These are phyloP conservation scores for Myxocyprinus asiaticus DNA, from an alignment of 2,113 vertebrate species.

Conservation along the genomic window DNA sequence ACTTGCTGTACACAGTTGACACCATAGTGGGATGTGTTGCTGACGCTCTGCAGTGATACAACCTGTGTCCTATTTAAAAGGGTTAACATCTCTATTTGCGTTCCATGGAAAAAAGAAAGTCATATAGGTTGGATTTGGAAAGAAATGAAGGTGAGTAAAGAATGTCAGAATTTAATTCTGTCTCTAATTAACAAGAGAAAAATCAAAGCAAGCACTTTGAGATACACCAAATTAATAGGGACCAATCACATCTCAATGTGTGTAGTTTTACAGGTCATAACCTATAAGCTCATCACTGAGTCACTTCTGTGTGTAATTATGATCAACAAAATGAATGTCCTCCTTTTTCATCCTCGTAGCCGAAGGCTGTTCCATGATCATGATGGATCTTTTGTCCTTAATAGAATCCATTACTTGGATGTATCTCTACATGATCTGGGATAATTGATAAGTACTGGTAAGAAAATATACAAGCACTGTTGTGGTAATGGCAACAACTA, in stretches of 20 bases:
- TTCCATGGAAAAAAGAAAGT: too few species aligned
- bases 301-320: slow-evolving; percentile 54
- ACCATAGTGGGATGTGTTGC: too few species aligned
- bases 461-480: slow-evolving; percentile 23
- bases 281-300: slow-evolving; percentile 59
- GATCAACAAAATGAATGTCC: slow-evolving; percentile 50
- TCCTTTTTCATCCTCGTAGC: slow-evolving; percentile 34
- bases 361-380: slow-evolving; percentile 39
- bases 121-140: too few species aligned
- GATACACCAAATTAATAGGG: too few species aligned
- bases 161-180: too few species aligned
- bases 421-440: slow-evolving; percentile 42
- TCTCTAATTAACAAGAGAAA: too few species aligned
- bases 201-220: too few species aligned
- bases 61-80: too few species aligned
- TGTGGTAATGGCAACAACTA: slow-evolving; percentile 23
- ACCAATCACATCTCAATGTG: slow-evolving; percentile 56
- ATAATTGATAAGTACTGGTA: slow-evolving; percentile 40
- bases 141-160: too few species aligned
- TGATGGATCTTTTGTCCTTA: slow-evolving; percentile 53
- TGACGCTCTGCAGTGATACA: too few species aligned
- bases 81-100: too few species aligned
- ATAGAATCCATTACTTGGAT: slow-evolving; percentile 45
- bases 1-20: too few species aligned
- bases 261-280: slow-evolving; percentile 53